Percentiles rank a stretch among this genome's conserved stretches.
Conservation (phyloP, 2,888 invertebrate genomes). For the Xanthia icteritia region DNA sequence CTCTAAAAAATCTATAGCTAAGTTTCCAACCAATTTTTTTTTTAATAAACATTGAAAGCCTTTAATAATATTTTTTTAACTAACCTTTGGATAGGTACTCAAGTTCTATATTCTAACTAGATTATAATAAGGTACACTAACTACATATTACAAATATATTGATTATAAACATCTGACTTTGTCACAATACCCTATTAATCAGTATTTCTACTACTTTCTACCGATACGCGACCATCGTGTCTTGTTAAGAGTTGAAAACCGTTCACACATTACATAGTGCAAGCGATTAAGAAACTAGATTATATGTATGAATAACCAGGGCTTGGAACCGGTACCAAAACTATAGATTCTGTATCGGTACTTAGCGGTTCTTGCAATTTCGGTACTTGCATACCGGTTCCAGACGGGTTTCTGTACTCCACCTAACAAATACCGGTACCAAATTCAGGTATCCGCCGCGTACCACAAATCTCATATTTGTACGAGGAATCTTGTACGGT, state of each 20-base stretch:
- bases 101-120: constrained; percentile 16
- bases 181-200: constrained; percentile 34
- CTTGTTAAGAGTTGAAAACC: constrained; percentile 3
- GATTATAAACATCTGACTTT: constrained; percentile 42
- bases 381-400: no score
- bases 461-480: no score
- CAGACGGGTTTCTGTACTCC: no score
- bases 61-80: constrained; percentile 21
- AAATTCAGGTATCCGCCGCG: no score
- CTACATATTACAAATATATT: constrained; percentile 8
- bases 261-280: constrained; percentile 11
- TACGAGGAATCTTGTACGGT: no score
- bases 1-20: constrained; percentile 25
- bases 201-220: constrained; percentile 11
- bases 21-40: no score
- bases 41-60: constrained; percentile 64
- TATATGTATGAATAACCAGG: background rate
- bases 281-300: constrained; percentile 6
- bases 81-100: constrained; percentile 58
- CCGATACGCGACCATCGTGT: constrained; percentile 8
- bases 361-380: no score
- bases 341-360: no score
- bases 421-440: no score
- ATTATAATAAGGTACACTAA: constrained; percentile 16
- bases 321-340: no score